phyloP scores from a whole-genome alignment of 2,113 vertebrate genomes.

The Ploceus nigricollis region DNA sequence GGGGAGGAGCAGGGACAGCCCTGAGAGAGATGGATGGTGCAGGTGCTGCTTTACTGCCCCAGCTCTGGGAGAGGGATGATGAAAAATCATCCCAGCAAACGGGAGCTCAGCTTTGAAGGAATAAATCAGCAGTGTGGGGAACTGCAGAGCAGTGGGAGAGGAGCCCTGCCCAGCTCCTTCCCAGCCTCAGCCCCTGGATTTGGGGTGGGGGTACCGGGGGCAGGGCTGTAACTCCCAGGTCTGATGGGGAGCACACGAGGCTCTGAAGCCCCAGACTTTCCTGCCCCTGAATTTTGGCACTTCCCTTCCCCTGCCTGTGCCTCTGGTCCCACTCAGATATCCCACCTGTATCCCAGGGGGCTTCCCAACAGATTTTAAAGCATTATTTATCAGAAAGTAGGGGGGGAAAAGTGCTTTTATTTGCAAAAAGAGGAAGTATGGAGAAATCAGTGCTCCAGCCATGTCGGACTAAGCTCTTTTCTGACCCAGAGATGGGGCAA shows the following conservation, averaged over 20 bases:
- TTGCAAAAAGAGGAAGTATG: background rate
- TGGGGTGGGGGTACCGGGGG: background rate
- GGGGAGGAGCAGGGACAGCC: background rate
- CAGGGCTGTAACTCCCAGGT: background rate
- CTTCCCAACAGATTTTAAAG: background rate
- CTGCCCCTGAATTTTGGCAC: background rate
- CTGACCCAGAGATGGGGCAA: background rate
- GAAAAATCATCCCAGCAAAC: background rate
- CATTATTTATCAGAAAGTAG: background rate
- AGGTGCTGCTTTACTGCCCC: background rate
- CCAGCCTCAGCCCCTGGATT: background rate
- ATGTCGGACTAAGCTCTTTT: background rate
- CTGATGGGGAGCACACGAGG: background rate
- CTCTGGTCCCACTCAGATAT: background rate
- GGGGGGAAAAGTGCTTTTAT: background rate
- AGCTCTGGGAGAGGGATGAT: background rate
- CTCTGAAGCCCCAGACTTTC: fast-evolving
- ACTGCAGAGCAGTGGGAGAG: background rate
- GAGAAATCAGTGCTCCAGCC: background rate
- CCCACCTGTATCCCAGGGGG: fast-evolving
- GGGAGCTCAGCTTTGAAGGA: background rate
- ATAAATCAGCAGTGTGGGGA: background rate
- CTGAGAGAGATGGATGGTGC: background rate
- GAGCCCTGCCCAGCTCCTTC: background rate
- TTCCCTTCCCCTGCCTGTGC: background rate